Base-by-base conservation (phyloP, 2,888 invertebrate species). In the Apamea monoglypha region DNA sequence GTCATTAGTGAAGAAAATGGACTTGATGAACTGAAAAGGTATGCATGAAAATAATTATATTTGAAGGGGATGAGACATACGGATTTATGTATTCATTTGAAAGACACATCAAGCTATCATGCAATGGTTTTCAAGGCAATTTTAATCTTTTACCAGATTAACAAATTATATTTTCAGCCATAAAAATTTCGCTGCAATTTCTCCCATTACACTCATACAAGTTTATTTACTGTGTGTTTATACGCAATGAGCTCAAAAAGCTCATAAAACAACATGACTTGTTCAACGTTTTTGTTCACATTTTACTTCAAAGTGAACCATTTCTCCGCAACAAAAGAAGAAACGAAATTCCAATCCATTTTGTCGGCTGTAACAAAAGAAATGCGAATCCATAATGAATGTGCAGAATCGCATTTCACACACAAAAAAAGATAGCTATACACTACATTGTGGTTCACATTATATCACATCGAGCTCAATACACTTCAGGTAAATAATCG, bases 401-500 rank as follows among this genome's bases (percentile, higher is more conserved):
- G 93, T 93, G 92, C 93, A 93, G 92, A 95, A 96, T 95, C 79
- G 88, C 92, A 95, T 96, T 95, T 94, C 94, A 94, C 94, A 94
- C 92, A 91, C 91, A 94, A 94, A 94, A 94, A 93, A 90, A 88
- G 83, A 83, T 78, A 71, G 82, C 90, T 92, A 92, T 94, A 91
- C 91, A 89, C 89, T 89, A 90, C 95, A 95, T 95, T 96, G 96
- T 96, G 96, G 96, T 95, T 92, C 94, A 94, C 91, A 94, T 95
- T 94, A 95, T 96, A 96, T 94, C 92, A 92, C 94, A 92, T 87
- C 90, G 73, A 90, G 90, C 91, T 92, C 93, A 92, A 94, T 93
- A 90, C 89, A 93, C 94, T 94, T 90, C 96, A 96, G 96, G 96
- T 96, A 97, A 95, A 96, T 95, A 95, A 90, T 87, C 90, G 91